Evolutionary conservation across 2,888 invertebrate species (phyloP).

Genomic region (Thalpophila matura): DNA sequence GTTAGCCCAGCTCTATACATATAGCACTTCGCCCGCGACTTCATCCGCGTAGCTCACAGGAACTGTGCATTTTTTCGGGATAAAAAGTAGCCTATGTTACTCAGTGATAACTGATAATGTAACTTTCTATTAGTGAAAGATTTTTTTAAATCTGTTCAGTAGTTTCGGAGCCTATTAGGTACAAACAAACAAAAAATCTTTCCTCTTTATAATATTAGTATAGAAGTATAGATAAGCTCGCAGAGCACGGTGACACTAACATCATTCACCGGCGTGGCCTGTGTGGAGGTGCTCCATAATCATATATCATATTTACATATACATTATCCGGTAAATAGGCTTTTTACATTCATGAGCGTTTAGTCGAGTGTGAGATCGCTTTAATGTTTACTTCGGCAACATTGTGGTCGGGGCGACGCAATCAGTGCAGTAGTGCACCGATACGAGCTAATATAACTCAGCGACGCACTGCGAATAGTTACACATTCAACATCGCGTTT

Average conservation of each 20-base stretch:
- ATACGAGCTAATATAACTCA: too few species aligned
- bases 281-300: slow-evolving; percentile 9
- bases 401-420: background rate
- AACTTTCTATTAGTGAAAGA: too few species aligned
- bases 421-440: background rate
- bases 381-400: slow-evolving; percentile 17
- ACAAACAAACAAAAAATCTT: too few species aligned
- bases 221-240: too few species aligned
- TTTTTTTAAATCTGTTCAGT: too few species aligned
- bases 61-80: too few species aligned
- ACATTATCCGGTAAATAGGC: slow-evolving; percentile 36
- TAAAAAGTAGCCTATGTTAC: too few species aligned
- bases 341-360: slow-evolving; percentile 47
- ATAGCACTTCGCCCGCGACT: too few species aligned
- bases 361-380: slow-evolving; percentile 18
- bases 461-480: slow-evolving; percentile 4
- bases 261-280: background rate
- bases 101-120: too few species aligned
- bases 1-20: slow-evolving; percentile 6
- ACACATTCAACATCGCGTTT: background rate
- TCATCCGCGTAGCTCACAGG: too few species aligned
- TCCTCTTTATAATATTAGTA: too few species aligned
- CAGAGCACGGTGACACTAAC: slow-evolving; percentile 1
- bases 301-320: slow-evolving; percentile 37
- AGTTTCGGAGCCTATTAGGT: too few species aligned